Base-by-base conservation (phyloP, 2,113 vertebrate genomes). In the Ciconia boyciana region DNA sequence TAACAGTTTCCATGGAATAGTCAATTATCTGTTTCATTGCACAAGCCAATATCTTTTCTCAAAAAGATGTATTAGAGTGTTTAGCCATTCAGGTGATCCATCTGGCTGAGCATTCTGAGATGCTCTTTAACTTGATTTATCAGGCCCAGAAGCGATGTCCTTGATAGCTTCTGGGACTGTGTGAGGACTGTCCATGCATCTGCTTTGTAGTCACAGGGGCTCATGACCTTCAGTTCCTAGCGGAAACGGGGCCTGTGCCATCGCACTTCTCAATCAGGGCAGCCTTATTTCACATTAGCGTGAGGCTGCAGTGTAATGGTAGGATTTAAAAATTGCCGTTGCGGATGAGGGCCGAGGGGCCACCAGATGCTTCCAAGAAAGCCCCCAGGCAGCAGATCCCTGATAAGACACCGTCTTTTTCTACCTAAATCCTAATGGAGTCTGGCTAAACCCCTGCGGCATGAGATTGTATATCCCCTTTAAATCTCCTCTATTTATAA, bases 11-110 rank as follows among this genome's bases (percentile, higher is more conserved):
- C 83, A 74, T 84, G 91, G 89, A 97, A 97, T 94, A 95, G 93
- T 96, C 97, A 97, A 98, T 98, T 98, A 98, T 97, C 97, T 98
- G 90, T 98, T 96, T 96, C 95, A 95, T 94, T 98, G 97, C 96
- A 97, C 97, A 98, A 96, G 96, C 96, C 97, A 98, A 94, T 93
- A 96, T 96, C 93, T 95, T 93, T 91, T 48, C 93, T 98, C 95
- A 91, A 94, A 96, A 96, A 98, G 97, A 98, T 97, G 83, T 96
- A 98, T 98, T 95, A 97, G 91, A 51, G 89, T 95, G 95, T 97
- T 98, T 96, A 98, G 93, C 90, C 97, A 96, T 97, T 98, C 96
- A 97, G 97, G 96, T 91, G 97, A 98, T 98, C 94, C 97, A 96
- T 97, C 97, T 96, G 96, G 97, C 96, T 97, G 97, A 97, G 94